Base-by-base conservation (phyloP, 2,888 invertebrate species). In the Leptinotarsa tumamoca region DNA sequence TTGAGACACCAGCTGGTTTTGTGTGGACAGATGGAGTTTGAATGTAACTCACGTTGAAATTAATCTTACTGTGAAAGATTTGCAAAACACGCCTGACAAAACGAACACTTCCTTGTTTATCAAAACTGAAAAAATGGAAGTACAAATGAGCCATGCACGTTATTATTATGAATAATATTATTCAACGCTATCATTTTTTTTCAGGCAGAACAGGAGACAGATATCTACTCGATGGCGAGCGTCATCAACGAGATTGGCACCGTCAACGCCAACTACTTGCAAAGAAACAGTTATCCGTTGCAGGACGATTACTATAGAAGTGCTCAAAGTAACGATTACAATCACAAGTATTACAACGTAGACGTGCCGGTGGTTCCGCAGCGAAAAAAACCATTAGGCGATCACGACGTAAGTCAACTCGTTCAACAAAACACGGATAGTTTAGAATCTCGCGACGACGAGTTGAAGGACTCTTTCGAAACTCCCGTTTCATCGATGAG, bases 381-480 rank as follows among this genome's bases (percentile, higher is more conserved):
- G 15, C 85, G 86, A 49, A 84, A 85, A 50, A 87, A 85, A 76
- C 86, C 86, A 33, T 80, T 87, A 27, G 84, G 83, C 17, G 81
- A 82, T 61, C 86, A 87, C 33, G 87, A 87, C 23, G 82, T 84
- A 33, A 89, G 86, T 77, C 87, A 88, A 2, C 66, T 79, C 27
- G 68, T 78, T 4, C 80, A 80, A 61, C 90, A 90, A 79, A 90
- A 90, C 80, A 90, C 89, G 0, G 91, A 91, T 80, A 91, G 91
- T 43, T 83, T 91, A 73, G 91, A 91, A 82, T 90, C 90, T 1
- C 87, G 89, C 21, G 91, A 91, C 77, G 91, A 91, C 80, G 91
- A 91, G 72, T 82, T 90, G 70, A 90, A 90, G 80, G 90, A 90
- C 79, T 91, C 91, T 0, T 91, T 91, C 81, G 91, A 91, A 77